A percentile compares a stretch with the other conserved stretches of the same genome.
Conservation (phyloP, 2,797 vertebrate species). For the Brotula barbata region DNA sequence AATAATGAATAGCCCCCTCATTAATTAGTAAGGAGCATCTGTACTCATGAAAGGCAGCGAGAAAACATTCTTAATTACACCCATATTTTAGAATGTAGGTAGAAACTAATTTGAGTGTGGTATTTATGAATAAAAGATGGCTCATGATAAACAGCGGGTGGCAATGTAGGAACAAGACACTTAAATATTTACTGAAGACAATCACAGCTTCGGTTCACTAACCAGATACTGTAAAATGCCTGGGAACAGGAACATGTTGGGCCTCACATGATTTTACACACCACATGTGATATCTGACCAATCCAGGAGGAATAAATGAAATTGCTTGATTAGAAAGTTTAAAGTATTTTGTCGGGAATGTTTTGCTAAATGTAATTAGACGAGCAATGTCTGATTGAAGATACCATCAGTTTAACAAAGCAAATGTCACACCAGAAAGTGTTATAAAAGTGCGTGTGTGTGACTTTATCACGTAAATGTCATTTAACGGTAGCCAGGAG, state of each 20-base stretch:
- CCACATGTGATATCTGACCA: slow-evolving; percentile 6
- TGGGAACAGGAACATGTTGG: slow-evolving; percentile 1
- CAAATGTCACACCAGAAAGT: background rate
- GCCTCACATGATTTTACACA: slow-evolving; percentile 24
- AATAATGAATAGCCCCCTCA: slow-evolving; percentile 74
- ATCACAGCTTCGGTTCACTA: slow-evolving; percentile 56
- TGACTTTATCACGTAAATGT: slow-evolving; percentile 42
- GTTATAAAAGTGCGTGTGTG: slow-evolving; percentile 19
- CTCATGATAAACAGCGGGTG: slow-evolving; percentile 72
- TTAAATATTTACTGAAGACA: slow-evolving; percentile 78
- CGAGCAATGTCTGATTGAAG: slow-evolving; percentile 15
- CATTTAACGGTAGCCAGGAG: slow-evolving; percentile 59
- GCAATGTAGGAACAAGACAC: slow-evolving; percentile 73
- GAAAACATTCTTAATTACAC: slow-evolving; percentile 76
- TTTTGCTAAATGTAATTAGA: slow-evolving; percentile 11
- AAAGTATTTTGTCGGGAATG: background rate
- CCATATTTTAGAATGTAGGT: slow-evolving; percentile 75
- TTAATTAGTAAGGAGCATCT: slow-evolving; percentile 76
- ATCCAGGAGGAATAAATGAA: slow-evolving; percentile 1
- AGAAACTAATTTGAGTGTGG: slow-evolving; percentile 78
- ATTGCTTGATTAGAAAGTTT: background rate
- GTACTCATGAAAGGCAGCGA: slow-evolving; percentile 42
- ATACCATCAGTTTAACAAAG: slow-evolving; percentile 11
- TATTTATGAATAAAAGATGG: slow-evolving; percentile 84
- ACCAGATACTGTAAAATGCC: slow-evolving; percentile 32